phyloP scores from a whole-genome alignment of 2,888 invertebrate genomes.

The Silvanus unidentatus region DNA sequence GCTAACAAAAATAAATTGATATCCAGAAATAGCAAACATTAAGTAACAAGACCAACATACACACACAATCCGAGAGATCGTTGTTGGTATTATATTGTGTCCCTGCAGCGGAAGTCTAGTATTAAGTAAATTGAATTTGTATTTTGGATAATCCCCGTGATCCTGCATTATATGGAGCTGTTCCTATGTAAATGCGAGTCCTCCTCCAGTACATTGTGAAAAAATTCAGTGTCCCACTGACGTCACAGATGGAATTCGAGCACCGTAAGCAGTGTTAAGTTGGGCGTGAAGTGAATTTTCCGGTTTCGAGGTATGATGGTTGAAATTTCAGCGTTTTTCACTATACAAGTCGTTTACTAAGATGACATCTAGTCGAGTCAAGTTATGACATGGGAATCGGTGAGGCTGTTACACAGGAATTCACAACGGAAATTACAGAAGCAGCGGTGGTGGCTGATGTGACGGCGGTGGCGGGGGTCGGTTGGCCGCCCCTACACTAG shows the following conservation, averaged over 20 bases:
- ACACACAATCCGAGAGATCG: too few species aligned
- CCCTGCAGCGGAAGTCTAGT: too few species aligned
- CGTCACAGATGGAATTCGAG: not conserved
- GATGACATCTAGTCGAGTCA: not conserved
- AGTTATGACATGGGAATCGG: conserved; percentile 1
- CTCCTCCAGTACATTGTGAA: not conserved
- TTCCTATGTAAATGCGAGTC: too few species aligned
- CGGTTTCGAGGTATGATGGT: too few species aligned
- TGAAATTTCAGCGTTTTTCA: not conserved
- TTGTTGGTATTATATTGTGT: too few species aligned
- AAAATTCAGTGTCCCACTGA: not conserved
- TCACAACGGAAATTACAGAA: not conserved
- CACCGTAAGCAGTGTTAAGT: not conserved
- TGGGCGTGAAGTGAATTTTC: too few species aligned
- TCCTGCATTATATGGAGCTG: too few species aligned
- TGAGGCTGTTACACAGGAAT: not conserved
- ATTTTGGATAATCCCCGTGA: too few species aligned
- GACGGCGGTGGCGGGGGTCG: not conserved
- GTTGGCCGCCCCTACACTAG: not conserved
- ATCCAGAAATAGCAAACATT: too few species aligned
- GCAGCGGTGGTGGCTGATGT: not conserved
- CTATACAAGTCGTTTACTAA: not conserved
- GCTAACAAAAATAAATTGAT: too few species aligned
- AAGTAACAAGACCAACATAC: too few species aligned
- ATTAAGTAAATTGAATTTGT: too few species aligned